phyloP scores from a whole-genome alignment of 1,140 invertebrate genomes.

The Drosophila oshimai region DNA sequence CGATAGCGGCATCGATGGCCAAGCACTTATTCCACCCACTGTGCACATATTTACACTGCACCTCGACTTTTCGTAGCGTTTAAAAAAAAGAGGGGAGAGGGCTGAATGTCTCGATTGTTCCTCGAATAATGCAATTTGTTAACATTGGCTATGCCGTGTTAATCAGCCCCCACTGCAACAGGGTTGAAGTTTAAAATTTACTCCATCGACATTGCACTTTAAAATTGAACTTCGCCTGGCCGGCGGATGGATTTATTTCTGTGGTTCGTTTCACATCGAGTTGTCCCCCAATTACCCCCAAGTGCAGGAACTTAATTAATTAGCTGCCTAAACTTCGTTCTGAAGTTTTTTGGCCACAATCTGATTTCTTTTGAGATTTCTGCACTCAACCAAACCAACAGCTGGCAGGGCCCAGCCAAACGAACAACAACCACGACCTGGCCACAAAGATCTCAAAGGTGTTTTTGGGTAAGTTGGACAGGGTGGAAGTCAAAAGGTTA shows the following conservation, averaged over 20 bases:
- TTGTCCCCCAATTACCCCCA: neutral
- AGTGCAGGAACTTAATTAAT: slow-evolving; percentile 74
- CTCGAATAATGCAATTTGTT: slow-evolving; percentile 76
- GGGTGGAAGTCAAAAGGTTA: too few species aligned
- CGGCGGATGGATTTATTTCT: slow-evolving; percentile 4
- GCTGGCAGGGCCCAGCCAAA: slow-evolving; percentile 10
- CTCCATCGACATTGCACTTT: slow-evolving; percentile 14
- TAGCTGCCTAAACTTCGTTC: slow-evolving; percentile 67
- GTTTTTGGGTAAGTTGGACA: neutral
- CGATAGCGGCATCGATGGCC: slow-evolving; percentile 7
- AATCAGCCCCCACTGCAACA: slow-evolving; percentile 46
- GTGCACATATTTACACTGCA: slow-evolving; percentile 37
- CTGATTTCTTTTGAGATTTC: slow-evolving; percentile 69
- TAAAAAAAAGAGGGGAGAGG: neutral
- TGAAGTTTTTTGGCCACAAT: slow-evolving; percentile 66
- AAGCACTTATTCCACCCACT: slow-evolving; percentile 20
- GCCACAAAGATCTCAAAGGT: slow-evolving; percentile 18
- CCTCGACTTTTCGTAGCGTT: slow-evolving; percentile 14
- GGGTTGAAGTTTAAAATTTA: slow-evolving; percentile 46
- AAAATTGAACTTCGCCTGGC: slow-evolving; percentile 35
- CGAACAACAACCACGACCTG: slow-evolving; percentile 21
- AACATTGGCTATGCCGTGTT: slow-evolving; percentile 73
- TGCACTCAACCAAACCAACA: slow-evolving; percentile 20
- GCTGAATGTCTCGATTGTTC: slow-evolving; percentile 48
- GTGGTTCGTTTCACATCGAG: slow-evolving; percentile 14